Percentiles rank a stretch among this genome's conserved stretches.
Evolutionary conservation across 2,113 vertebrate genomes (phyloP).

Genomic region (Diglossa brunneiventris): DNA sequence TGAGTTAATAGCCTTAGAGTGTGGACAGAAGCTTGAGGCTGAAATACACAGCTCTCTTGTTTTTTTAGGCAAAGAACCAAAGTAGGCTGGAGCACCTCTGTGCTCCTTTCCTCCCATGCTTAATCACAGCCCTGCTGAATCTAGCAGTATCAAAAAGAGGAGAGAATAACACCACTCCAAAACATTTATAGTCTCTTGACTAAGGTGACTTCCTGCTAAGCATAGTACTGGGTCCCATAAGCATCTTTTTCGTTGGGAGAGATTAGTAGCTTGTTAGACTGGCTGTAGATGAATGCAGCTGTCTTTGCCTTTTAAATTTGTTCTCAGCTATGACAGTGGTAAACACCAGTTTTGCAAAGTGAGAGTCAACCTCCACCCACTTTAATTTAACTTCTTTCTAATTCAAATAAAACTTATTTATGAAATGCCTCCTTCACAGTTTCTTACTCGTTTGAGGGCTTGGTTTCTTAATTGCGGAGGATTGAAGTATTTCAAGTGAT

Average conservation of each 20-base stretch:
- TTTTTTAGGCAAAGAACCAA: background rate
- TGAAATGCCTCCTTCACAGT: background rate
- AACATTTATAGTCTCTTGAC: background rate
- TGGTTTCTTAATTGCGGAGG: background rate
- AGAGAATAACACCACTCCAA: background rate
- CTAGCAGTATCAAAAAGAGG: background rate
- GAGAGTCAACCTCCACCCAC: background rate
- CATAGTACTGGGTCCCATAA: background rate
- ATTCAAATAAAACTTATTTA: slow-evolving; percentile 18
- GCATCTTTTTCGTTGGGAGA: background rate
- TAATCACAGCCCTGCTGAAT: background rate
- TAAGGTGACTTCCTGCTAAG: background rate
- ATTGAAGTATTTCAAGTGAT: background rate
- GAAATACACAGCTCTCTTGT: background rate
- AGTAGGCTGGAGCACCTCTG: background rate
- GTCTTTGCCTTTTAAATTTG: background rate
- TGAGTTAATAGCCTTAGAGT: background rate
- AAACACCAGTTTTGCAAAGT: slow-evolving; percentile 12
- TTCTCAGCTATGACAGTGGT: background rate
- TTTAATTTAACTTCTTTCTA: slow-evolving; percentile 36
- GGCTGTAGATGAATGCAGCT: background rate
- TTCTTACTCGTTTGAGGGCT: background rate
- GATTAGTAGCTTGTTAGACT: background rate
- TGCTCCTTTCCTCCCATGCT: background rate
- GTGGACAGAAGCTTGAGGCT: background rate